Evolutionary conservation across 2,888 invertebrate species (phyloP), one percentile per base, ranked within the genome.

Genomic region (Leptinotarsa haldemani): DNA sequence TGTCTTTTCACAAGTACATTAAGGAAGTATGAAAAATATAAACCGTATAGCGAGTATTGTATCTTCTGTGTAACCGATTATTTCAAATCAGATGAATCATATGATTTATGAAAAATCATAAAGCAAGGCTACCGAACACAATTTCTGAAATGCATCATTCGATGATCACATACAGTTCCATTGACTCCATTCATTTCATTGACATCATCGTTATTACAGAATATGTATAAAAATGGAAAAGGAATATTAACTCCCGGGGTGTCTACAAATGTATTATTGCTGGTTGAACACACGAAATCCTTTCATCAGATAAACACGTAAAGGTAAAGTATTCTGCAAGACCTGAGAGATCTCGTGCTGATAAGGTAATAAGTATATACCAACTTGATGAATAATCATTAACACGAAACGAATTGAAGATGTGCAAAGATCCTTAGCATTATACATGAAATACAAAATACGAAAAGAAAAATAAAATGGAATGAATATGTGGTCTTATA

Each of bases 351-450:
- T 61, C n/a, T 61, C 61, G 25, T 61, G 61, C 61, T 61, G 61
- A 61, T 61, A 61, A 61, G 61, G 40, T 61, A 61, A 61, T 61
- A n/a, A 61, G n/a, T 61, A 61, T 61, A 61, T 61, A n/a, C 30
- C 61, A 12, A 61, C 40, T 30, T 61, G 61, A 30, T 61, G 30
- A 61, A 40, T 61, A 30, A 30, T 61, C n/a, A 61, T 61, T n/a
- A 61, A 16, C 61, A 61, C 61, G 61, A 40, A 30, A 61, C 40
- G 61, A 40, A 30, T 61, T 61, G 30, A 61, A 30, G 22, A 56
- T 22, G 20, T 20, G 15, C 22, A 22, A 13, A 56, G 22, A 13
- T 56, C 4, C 22, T 56, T n/a, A 56, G 20, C 30, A 30, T 30
- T 30, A 30, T 30, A 30, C 1, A 30, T 5, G 4, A 30, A 30